Conservation (phyloP, 2,888 invertebrate species). For the Poecilobothrus nobilitatus region DNA sequence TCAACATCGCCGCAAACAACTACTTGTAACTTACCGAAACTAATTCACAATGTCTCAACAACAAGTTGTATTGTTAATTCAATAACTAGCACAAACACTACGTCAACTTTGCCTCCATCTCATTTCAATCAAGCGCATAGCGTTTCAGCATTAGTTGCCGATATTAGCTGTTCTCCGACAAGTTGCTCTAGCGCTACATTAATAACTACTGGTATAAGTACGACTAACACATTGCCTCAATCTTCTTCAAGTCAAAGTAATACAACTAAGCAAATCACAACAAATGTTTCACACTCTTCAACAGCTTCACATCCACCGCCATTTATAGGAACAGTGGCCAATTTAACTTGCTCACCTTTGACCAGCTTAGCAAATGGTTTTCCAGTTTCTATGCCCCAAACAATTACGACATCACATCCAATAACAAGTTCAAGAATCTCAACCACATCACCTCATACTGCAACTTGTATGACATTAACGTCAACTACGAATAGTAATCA, state of each 20-base stretch:
- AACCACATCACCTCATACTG: slow-evolving; percentile 35
- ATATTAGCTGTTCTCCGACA: slow-evolving; percentile 16
- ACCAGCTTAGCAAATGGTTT: slow-evolving; percentile 33
- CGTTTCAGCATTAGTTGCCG: slow-evolving; percentile 18
- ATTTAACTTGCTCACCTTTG: slow-evolving; percentile 31
- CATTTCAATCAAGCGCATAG: slow-evolving; percentile 20
- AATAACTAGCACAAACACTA: slow-evolving; percentile 27
- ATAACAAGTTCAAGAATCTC: slow-evolving; percentile 28
- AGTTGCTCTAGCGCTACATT: slow-evolving; percentile 17
- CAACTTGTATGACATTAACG: slow-evolving; percentile 43
- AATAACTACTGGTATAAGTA: slow-evolving; percentile 10
- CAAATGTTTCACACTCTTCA: not conserved
- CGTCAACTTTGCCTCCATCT: slow-evolving; percentile 21
- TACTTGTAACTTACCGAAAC: slow-evolving; percentile 29
- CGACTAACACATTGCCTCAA: not conserved
- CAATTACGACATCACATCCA: slow-evolving; percentile 32
- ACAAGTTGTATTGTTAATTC: slow-evolving; percentile 32
- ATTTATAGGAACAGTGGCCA: slow-evolving; percentile 24
- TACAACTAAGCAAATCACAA: not conserved
- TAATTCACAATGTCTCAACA: slow-evolving; percentile 37
- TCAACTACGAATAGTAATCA: slow-evolving; percentile 16
- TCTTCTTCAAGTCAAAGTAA: not conserved
- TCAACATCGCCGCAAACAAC: slow-evolving; percentile 22
- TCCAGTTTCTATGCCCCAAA: slow-evolving; percentile 29
- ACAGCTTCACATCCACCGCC: slow-evolving; percentile 14